Evolutionary conservation across 2,113 vertebrate genomes (phyloP), one percentile per base, ranked within the genome.

Genomic region (Oostethus manadensis): DNA sequence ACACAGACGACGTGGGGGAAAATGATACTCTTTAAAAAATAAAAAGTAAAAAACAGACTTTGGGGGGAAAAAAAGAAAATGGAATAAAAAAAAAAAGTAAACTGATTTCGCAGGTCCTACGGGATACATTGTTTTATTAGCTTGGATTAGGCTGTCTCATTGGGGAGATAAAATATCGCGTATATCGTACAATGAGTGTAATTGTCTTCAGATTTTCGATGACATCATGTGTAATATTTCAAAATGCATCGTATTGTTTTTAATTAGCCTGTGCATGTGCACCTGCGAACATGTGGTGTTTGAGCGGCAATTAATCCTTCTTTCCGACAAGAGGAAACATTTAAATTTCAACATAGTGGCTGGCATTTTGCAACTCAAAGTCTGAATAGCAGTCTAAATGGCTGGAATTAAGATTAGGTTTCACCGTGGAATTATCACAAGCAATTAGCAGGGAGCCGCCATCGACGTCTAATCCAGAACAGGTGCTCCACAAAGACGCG

Each of bases 391-490:
- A 33, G 29, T 40, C 17, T 53, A 47, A 75, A 35, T 7, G 1
- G 0, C 68, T 48, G 46, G 47, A 53, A 17, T 50, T 8, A 46
- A 55, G 51, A 67, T 66, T 65, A 62, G 40, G 58, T 78, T 80
- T 78, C 50, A 56, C 51, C 0, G 13, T 17, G 59, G 58, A 70
- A 66, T 70, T 57, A 73, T 75, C 58, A 49, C 48, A 45, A 71
- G 71, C 72, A 68, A 84, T 78, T 43, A 74, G 26, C 64, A 13
- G 21, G 55, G 18, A 73, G 68, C 62, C 10, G 35, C 63, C 61
- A 69, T 64, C 29, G 16, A 73, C 64, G 63, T 51, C 0, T 74
- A 85, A 88, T 79, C 80, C 68, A 33, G 35, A 73, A 53, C 79
- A 82, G 79, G 77, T 82, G 82, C 60, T 62, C 4, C 0, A 77